Percentiles rank a stretch among this genome's conserved stretches.
phyloP scores from a whole-genome alignment of 1,140 invertebrate genomes.

The Dryas iulia region DNA sequence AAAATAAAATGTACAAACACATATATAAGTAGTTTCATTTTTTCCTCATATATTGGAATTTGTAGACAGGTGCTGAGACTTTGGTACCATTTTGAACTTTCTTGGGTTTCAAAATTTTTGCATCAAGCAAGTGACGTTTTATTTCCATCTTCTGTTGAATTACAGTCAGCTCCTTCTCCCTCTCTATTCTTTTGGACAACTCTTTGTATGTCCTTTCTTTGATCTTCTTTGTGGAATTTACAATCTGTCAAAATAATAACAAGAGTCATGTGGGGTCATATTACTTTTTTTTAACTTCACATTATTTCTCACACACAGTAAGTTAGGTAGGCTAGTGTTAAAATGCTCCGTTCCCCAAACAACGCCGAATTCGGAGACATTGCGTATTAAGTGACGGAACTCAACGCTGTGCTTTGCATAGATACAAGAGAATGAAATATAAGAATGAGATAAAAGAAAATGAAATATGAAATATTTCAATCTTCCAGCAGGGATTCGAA shows the following conservation, averaged over 20 bases:
- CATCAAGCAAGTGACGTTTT: constrained; percentile 86
- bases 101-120: constrained; percentile 83
- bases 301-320: too few relatives aligned
- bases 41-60: constrained; percentile 93
- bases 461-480: too few relatives aligned
- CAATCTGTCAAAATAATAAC: constrained; percentile 32
- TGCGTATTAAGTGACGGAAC: too few relatives aligned
- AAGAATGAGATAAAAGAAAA: too few relatives aligned
- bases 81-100: constrained; percentile 85
- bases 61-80: constrained; percentile 88
- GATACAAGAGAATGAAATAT: too few relatives aligned
- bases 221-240: constrained; percentile 82
- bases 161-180: constrained; percentile 90
- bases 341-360: too few relatives aligned
- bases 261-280: background rate
- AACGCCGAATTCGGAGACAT: too few relatives aligned
- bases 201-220: constrained; percentile 88
- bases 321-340: too few relatives aligned
- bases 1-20: background rate
- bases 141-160: constrained; percentile 93
- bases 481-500: too few relatives aligned
- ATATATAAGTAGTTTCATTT: constrained; percentile 72
- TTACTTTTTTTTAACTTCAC: too few relatives aligned
- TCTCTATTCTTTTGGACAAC: constrained; percentile 88
- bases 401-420: too few relatives aligned